Conservation (phyloP, 2,797 vertebrate genomes). For the Calcarius lapponicus region DNA sequence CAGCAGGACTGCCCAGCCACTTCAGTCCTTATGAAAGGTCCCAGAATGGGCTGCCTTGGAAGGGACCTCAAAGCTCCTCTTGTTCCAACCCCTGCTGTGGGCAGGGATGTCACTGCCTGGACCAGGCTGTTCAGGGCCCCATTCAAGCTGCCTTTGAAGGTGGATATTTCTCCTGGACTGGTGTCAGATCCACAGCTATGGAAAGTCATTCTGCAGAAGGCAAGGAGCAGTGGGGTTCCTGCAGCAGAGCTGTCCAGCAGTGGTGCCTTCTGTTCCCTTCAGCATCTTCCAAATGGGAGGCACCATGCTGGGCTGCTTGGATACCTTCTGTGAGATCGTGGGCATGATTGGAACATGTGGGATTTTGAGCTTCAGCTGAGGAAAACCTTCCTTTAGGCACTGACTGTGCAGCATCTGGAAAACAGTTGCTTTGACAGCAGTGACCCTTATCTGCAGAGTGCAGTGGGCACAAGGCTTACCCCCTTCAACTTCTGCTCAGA, state of each 20-base stretch:
- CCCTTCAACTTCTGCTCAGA: neutral
- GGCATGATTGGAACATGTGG: accelerated
- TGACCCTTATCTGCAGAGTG: neutral
- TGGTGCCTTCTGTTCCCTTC: neutral
- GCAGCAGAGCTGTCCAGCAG: conserved; percentile 1
- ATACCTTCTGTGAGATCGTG: neutral
- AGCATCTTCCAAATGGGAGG: neutral
- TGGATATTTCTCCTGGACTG: neutral
- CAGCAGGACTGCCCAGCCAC: neutral
- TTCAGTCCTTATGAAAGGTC: neutral
- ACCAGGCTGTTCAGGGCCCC: neutral
- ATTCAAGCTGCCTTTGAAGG: neutral
- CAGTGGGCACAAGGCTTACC: neutral
- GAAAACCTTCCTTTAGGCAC: neutral
- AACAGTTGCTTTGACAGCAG: neutral
- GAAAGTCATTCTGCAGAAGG: neutral
- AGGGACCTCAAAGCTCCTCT: neutral
- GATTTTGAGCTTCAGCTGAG: neutral
- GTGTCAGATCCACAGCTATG: neutral
- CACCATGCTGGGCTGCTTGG: neutral
- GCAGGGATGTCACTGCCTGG: neutral
- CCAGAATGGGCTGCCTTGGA: neutral
- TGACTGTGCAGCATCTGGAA: neutral
- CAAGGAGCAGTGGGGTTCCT: neutral
- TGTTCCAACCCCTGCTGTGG: accelerated